Evolutionary conservation across 2,797 vertebrate species (phyloP), one percentile per base, ranked within the genome.

Genomic region (Potorous gilbertii): DNA sequence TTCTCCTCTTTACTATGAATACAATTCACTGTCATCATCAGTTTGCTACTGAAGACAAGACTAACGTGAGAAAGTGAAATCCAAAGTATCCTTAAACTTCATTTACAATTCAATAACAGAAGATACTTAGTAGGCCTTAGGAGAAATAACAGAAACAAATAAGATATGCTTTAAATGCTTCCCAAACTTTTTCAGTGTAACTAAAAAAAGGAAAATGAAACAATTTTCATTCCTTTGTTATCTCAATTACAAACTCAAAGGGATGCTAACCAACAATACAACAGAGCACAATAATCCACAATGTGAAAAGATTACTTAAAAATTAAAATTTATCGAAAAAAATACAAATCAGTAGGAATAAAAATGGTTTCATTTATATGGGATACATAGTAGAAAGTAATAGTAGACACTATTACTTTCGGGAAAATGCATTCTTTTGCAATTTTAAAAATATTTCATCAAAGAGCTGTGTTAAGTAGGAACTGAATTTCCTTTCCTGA

Each of bases 401-500:
- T 52, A 52, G 52, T 52, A 52, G 0, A 27, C 8, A 81, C 4
- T 46, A 27, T 46, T 81, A 81, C 66, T 81, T 81, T 46, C 74
- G 40, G 74, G 74, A 81, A 81, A 81, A 90, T 55, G 90, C 5
- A 54, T 95, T 56, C 74, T 95, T 91, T 95, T 81, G 57, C 54
- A 54, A 4, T 81, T 74, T 95, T 57, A 91, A 96, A 95, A 55
- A 27, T 21, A 93, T 93, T 96, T 94, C 54, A 90, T 93, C 91
- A 34, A 90, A 50, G 95, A 92, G 54, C 62, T 54, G 90, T 62
- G 21, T 74, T 74, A 14, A 96, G 3, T 27, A 50, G 46, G 81
- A 31, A 92, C 96, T 92, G 90, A 46, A 81, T 81, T 81, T 46
- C 74, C 9, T 27, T 81, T 24, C 74, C 74, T 81, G 74, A 46